Evolutionary conservation across 1,140 invertebrate species (phyloP), one percentile per base, ranked within the genome.

Genomic region (Drosophila tristis): DNA sequence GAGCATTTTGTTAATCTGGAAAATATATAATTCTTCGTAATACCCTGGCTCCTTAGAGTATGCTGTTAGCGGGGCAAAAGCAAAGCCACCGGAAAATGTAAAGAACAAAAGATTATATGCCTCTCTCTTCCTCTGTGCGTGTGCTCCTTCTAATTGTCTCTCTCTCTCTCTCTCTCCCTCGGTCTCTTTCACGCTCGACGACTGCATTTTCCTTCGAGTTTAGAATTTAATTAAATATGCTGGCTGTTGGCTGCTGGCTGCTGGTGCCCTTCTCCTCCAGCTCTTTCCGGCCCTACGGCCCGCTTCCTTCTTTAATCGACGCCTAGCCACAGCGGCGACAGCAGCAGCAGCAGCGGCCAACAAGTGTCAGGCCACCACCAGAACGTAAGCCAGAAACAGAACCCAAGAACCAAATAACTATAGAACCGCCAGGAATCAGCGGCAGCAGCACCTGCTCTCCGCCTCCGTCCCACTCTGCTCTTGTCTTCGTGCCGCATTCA

Each of bases 151-250:
- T 61, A 8, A 50, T 16, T 43, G 2, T 25, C 35, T 42, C 49
- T 49, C 9, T 31, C 6, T 49, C 9, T 31, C 6, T 16, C 3
- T 23, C 15, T 43, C 9, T 6, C 16, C 43, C 20, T 29, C 6
- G 11, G 5, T 7, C 13, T 15, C 26, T 8, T 26, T 15, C 29
- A 13, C 20, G 15, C 39, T 20, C 47, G 31, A 20, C 29, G 44
- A 74, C 35, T 75, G 72, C 67, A 71, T 70, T 70, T 71, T 70
- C 53, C 44, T 65, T 74, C 51, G 65, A 68, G 74, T 77, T 77
- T 77, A 77, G 74, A 77, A 77, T 77, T 77, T 77, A 77, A 77
- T 77, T 77, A 77, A 77, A 77, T 76, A 76, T 77, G 74, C 65
- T 76, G 63, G 51, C 51, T 45, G 51, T 57, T 43, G 57, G 31